Percentiles rank a stretch among this genome's conserved stretches.
Evolutionary conservation across 2,888 invertebrate genomes (phyloP).

Genomic region (Micropterix aruncella): DNA sequence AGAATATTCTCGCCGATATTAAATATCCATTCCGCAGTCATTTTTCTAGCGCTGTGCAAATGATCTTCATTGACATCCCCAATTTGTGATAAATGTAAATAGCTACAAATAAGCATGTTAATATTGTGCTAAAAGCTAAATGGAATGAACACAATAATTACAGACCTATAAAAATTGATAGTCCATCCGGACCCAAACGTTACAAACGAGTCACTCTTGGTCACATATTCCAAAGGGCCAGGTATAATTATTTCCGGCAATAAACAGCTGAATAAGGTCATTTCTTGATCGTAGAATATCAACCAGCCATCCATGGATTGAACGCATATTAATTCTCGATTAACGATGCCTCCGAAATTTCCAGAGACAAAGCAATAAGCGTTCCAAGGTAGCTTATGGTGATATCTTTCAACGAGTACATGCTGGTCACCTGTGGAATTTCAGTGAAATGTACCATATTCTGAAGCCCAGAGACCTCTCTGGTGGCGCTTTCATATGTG

Average conservation of each 20-base stretch:
- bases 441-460: too few species aligned
- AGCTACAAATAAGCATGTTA: constrained; percentile 35
- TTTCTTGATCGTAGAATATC: constrained; percentile 88
- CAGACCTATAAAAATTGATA: constrained; percentile 72
- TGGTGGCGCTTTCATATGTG: too few species aligned
- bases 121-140: too few species aligned
- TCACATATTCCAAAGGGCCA: constrained; percentile 68
- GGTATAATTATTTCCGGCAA: constrained; percentile 73
- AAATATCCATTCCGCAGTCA: constrained; percentile 64
- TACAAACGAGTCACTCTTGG: constrained; percentile 73
- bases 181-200: constrained; percentile 70
- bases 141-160: constrained; percentile 1
- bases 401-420: constrained; percentile 55
- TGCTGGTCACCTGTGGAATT: constrained; percentile 47
- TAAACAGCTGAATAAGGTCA: constrained; percentile 68
- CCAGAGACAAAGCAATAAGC: constrained; percentile 70
- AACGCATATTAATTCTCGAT: constrained; percentile 80
- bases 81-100: constrained; percentile 62
- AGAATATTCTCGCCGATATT: constrained; percentile 68
- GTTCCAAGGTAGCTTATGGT: constrained; percentile 65
- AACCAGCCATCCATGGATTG: constrained; percentile 83
- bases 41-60: constrained; percentile 39
- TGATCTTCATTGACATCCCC: constrained; percentile 43
- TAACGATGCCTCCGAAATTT: constrained; percentile 72
- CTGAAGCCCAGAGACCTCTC: too few species aligned